Evolutionary conservation across 1,140 invertebrate species (phyloP).

Genomic region (Heliconius melpomene): DNA sequence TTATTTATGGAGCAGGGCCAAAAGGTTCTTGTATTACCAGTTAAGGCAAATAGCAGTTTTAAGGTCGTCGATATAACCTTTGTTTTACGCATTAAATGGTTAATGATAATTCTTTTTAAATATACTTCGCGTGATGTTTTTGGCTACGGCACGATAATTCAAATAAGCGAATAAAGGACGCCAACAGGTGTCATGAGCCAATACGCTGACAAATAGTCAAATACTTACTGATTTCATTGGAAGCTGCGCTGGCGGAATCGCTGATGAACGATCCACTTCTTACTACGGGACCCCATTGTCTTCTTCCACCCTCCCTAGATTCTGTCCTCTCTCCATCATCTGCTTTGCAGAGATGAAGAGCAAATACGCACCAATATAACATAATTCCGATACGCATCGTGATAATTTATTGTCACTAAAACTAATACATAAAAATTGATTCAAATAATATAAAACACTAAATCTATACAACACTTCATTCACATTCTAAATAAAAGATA

Average conservation of each 20-base stretch:
- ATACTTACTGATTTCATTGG: conserved; percentile 75
- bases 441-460: conserved; percentile 61
- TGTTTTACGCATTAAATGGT: conserved; percentile 19
- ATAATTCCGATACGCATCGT: conserved; percentile 79
- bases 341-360: conserved; percentile 73
- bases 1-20: conserved; percentile 34
- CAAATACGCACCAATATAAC: conserved; percentile 78
- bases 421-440: conserved; percentile 64
- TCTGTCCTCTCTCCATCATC: conserved; percentile 75
- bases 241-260: conserved; percentile 60
- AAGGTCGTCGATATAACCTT: conserved; percentile 44
- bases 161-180: conserved; percentile 43
- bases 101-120: conserved; percentile 26
- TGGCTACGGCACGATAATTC: conserved; percentile 31
- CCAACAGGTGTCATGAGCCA: conserved; percentile 62
- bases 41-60: conserved; percentile 50
- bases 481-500: conserved; percentile 66
- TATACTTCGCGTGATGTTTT: conserved; percentile 32
- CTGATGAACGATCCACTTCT: conserved; percentile 64
- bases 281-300: conserved; percentile 67
- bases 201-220: conserved; percentile 46
- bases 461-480: conserved; percentile 59
- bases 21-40: conserved; percentile 45
- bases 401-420: conserved; percentile 70
- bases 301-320: conserved; percentile 61